These are phyloP conservation scores for Elanus axillaris DNA, from an alignment of 2,113 vertebrate species.

Conservation along the genomic window DNA sequence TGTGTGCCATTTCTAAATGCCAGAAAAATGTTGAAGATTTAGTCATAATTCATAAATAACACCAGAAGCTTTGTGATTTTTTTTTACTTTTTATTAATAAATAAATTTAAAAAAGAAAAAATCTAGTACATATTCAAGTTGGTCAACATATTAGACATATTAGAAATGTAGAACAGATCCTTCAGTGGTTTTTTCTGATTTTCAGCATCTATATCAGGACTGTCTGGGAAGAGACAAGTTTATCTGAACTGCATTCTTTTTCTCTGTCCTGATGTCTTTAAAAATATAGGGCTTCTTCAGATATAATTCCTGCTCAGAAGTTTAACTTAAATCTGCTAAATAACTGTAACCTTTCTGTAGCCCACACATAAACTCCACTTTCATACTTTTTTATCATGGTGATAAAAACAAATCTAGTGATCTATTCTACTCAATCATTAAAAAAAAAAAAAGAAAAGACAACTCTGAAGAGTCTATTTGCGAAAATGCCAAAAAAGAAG, in stretches of 20 bases:
- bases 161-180: neutral
- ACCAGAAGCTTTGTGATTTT: neutral
- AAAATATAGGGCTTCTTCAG: neutral
- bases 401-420: neutral
- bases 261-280: neutral
- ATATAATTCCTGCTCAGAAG: neutral
- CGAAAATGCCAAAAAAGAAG: neutral
- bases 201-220: neutral
- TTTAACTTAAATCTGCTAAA: neutral
- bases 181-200: neutral
- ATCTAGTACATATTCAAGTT: neutral
- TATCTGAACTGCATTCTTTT: neutral
- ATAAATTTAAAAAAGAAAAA: neutral
- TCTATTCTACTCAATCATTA: neutral
- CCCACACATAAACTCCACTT: neutral
- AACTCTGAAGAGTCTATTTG: neutral
- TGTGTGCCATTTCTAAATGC: neutral
- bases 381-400: neutral
- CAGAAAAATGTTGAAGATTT: neutral
- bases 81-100: neutral
- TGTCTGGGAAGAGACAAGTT: neutral
- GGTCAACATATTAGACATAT: neutral
- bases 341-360: neutral
- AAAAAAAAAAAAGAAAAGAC: neutral
- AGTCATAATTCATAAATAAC: neutral